A percentile compares a stretch with the other conserved stretches of the same genome.
Evolutionary conservation across 2,888 invertebrate genomes (phyloP).

Genomic region (Helicoverpa assulta): DNA sequence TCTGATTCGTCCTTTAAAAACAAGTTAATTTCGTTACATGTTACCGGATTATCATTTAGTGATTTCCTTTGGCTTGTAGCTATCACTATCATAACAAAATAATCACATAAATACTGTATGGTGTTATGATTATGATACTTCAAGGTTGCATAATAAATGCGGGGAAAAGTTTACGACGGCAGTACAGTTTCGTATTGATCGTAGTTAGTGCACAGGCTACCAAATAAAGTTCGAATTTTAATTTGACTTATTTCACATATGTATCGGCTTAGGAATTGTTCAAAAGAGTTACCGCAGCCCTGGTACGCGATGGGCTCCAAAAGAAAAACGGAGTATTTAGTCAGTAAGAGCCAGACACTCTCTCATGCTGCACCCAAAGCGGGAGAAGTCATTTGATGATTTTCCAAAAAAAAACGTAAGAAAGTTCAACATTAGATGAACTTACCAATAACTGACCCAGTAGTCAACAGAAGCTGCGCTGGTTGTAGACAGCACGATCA

Average conservation of each 20-base stretch:
- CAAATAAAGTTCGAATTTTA: no score
- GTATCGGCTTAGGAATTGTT: no score
- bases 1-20: conserved; percentile 82
- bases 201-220: no score
- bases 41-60: neutral
- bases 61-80: neutral
- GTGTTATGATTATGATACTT: neutral
- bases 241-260: no score
- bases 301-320: no score
- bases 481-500: conserved; percentile 88
- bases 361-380: no score
- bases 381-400: no score
- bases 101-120: neutral
- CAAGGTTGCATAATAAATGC: neutral
- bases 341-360: no score
- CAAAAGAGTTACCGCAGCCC: no score
- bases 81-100: neutral
- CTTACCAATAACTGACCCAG: conserved; percentile 93
- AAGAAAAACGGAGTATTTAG: no score
- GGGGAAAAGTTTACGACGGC: neutral
- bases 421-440: neutral
- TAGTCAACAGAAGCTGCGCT: conserved; percentile 92
- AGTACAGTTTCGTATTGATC: neutral
- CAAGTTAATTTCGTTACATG: conserved; percentile 36
- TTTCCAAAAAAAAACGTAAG: no score